Conservation (phyloP, 2,888 invertebrate genomes). For the Pollenia amentaria region DNA sequence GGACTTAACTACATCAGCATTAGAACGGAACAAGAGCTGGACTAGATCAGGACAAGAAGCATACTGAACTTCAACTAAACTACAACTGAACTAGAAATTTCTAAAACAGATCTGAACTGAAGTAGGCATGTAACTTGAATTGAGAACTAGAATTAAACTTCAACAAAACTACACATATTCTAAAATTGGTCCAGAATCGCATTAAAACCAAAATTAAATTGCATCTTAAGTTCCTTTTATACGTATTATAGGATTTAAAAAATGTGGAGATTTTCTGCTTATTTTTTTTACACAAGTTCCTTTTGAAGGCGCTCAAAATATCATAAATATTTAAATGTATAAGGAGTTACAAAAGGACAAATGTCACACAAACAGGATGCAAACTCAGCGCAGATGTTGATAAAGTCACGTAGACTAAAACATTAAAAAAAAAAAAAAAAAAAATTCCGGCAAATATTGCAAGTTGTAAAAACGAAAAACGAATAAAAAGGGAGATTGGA, state of each 20-base stretch:
- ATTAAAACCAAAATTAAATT: neutral
- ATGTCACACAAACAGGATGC: constrained; percentile 38
- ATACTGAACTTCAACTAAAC: too few relatives aligned
- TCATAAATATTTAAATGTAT: constrained; percentile 57
- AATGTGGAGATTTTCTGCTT: neutral
- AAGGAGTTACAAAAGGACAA: constrained; percentile 25
- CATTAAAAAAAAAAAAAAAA: constrained; percentile 17
- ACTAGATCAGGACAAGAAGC: too few relatives aligned
- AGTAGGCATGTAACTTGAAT: too few relatives aligned
- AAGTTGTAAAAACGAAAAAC: neutral
- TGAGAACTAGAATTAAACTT: too few relatives aligned
- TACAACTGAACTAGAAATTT: too few relatives aligned
- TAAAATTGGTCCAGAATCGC: too few relatives aligned
- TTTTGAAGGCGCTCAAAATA: neutral
- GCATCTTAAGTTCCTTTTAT: neutral
- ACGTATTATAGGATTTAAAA: neutral
- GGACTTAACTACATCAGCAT: too few relatives aligned
- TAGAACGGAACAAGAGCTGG: too few relatives aligned
- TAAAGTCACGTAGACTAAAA: constrained; percentile 62
- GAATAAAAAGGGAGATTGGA: constrained; percentile 44
- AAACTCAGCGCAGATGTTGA: constrained; percentile 71
- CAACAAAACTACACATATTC: too few relatives aligned
- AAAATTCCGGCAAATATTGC: constrained; percentile 18
- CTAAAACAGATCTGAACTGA: too few relatives aligned
- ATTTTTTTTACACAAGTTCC: constrained; percentile 39